phyloP scores from a whole-genome alignment of 2,113 vertebrate genomes.

The Chaetorhynchus papuensis region DNA sequence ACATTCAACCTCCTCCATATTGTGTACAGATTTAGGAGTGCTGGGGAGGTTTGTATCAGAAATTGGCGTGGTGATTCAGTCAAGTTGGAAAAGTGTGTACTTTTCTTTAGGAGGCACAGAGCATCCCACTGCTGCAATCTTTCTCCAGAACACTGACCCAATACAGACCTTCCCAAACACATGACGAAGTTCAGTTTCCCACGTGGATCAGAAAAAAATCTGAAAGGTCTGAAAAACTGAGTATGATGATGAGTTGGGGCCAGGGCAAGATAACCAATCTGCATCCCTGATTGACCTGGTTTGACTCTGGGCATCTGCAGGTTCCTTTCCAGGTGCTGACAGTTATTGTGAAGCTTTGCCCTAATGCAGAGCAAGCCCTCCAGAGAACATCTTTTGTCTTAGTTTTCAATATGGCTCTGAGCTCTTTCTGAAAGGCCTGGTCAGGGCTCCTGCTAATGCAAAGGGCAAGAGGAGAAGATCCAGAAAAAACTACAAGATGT shows the following conservation, averaged over 20 bases:
- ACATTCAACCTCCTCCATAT: not conserved
- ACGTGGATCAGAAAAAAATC: not conserved
- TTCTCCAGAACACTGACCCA: not conserved
- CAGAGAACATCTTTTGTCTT: not conserved
- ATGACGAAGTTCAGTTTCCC: not conserved
- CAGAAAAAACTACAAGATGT: not conserved
- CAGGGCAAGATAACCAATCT: not conserved
- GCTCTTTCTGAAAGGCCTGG: not conserved
- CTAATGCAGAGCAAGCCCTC: not conserved
- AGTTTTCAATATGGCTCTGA: not conserved
- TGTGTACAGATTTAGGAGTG: not conserved
- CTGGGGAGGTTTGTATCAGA: not conserved
- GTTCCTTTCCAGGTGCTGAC: not conserved
- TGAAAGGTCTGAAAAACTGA: not conserved
- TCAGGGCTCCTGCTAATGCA: not conserved
- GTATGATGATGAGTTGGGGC: not conserved
- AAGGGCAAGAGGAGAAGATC: not conserved
- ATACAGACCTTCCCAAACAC: not conserved
- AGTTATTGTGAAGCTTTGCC: not conserved
- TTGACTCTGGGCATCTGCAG: not conserved
- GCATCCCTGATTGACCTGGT: not conserved
- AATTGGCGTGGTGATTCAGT: not conserved
- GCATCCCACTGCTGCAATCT: not conserved
- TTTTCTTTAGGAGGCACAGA: not conserved
- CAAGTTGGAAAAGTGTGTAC: not conserved